These are phyloP conservation scores for Camptogramma bilineatum DNA, from an alignment of 2,888 invertebrate genomes.

Conservation along the genomic window DNA sequence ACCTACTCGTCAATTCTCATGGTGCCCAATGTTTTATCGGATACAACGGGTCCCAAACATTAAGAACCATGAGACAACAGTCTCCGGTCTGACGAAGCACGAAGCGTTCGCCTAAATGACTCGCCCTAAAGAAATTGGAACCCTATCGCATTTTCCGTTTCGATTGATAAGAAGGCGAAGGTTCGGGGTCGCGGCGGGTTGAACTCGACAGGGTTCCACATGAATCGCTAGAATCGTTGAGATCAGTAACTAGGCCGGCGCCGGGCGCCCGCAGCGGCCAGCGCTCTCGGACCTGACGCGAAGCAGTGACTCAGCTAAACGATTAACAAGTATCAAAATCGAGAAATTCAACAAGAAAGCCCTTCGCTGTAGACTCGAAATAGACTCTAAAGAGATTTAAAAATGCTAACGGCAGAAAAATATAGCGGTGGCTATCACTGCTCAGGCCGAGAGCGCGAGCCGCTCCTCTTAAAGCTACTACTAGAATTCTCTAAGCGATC, in stretches of 20 bases:
- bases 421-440: slow-evolving; percentile 53
- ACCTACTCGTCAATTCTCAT: slow-evolving; percentile 30
- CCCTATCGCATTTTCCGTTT: slow-evolving; percentile 31
- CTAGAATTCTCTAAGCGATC: slow-evolving; percentile 82
- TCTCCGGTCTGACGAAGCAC: slow-evolving; percentile 72
- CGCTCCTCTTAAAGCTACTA: slow-evolving; percentile 82
- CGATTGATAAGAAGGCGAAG: slow-evolving; percentile 16
- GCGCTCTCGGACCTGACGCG: slow-evolving; percentile 67
- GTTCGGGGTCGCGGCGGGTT: slow-evolving; percentile 15
- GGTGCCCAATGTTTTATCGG: slow-evolving; percentile 53
- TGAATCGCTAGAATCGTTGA: slow-evolving; percentile 67
- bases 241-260: slow-evolving; percentile 69
- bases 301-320: slow-evolving; percentile 57
- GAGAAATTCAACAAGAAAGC: slow-evolving; percentile 57
- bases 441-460: slow-evolving; percentile 76
- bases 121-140: slow-evolving; percentile 37
- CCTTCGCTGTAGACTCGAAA: slow-evolving; percentile 65
- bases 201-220: slow-evolving; percentile 50
- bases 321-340: slow-evolving; percentile 55
- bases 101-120: slow-evolving; percentile 77
- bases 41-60: slow-evolving; percentile 69
- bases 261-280: slow-evolving; percentile 69
- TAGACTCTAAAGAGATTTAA: slow-evolving; percentile 59
- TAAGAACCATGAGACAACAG: slow-evolving; percentile 75
- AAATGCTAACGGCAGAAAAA: slow-evolving; percentile 61